A percentile compares a stretch with the other conserved stretches of the same genome.
These are phyloP conservation scores for Morinoia aosen DNA, from an alignment of 2,888 invertebrate species.

Conservation along the genomic window DNA sequence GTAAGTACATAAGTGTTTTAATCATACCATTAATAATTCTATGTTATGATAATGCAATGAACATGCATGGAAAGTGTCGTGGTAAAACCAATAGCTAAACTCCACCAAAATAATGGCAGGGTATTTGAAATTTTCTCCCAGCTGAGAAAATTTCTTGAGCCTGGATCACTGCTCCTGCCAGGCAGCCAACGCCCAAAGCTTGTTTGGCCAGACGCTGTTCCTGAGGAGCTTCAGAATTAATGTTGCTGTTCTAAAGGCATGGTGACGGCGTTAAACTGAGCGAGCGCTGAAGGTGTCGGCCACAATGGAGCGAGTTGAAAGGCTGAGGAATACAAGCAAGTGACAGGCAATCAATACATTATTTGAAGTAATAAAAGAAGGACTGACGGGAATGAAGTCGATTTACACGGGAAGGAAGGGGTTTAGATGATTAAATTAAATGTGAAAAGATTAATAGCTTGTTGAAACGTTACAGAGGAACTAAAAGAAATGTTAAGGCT, in stretches of 20 bases:
- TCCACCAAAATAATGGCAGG: background rate
- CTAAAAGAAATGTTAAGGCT: no score
- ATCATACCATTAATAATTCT: no score
- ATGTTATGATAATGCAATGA: no score
- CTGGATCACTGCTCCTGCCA: background rate
- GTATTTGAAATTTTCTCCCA: background rate
- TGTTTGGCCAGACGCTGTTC: background rate
- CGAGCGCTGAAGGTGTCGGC: background rate
- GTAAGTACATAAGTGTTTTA: no score
- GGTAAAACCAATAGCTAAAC: background rate
- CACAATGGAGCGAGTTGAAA: background rate
- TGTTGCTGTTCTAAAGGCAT: background rate
- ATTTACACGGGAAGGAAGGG: no score
- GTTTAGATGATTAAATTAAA: no score
- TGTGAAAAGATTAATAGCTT: no score
- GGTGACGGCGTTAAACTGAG: background rate
- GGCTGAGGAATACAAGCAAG: background rate
- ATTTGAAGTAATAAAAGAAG: no score
- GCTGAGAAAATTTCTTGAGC: background rate
- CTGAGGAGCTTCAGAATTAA: background rate
- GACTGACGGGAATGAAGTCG: no score
- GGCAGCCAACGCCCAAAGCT: background rate
- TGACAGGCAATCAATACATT: background rate
- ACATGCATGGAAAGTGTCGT: no score
- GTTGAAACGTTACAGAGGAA: no score